Evolutionary conservation across 2,113 vertebrate genomes (phyloP).

Genomic region (Phaethornis superciliosus): DNA sequence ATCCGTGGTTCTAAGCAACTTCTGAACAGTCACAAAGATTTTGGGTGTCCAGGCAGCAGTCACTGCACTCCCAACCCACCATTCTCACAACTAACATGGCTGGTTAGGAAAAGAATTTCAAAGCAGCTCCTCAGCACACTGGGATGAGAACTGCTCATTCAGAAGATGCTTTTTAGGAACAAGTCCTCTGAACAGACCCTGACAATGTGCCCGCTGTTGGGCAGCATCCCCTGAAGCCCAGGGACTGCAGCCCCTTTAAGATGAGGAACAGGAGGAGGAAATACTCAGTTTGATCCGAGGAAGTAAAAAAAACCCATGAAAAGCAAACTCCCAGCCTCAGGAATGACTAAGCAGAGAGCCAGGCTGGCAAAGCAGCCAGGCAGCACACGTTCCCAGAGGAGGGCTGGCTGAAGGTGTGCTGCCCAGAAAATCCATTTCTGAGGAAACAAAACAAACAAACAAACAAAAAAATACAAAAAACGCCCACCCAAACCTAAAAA

Average conservation of each 20-base stretch:
- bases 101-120: fast-evolving
- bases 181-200: fast-evolving
- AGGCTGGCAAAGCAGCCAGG: not conserved
- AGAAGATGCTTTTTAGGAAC: not conserved
- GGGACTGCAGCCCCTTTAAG: not conserved
- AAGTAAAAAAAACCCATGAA: not conserved
- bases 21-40: fast-evolving
- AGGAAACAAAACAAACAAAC: not conserved
- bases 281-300: not conserved
- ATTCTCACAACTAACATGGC: not conserved
- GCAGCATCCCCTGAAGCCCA: not conserved
- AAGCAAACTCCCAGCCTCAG: not conserved
- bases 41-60: not conserved
- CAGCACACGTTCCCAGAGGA: not conserved
- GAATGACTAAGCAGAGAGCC: slow-evolving; percentile 48
- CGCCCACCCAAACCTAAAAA: not conserved
- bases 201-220: fast-evolving
- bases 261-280: not conserved
- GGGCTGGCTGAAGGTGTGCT: not conserved
- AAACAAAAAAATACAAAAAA: no score
- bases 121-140: not conserved
- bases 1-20: fast-evolving
- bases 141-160: not conserved
- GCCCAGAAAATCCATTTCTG: not conserved
- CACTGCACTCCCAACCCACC: fast-evolving